phyloP scores from a whole-genome alignment of 2,797 vertebrate species.

The Chloroceryle amazona region DNA sequence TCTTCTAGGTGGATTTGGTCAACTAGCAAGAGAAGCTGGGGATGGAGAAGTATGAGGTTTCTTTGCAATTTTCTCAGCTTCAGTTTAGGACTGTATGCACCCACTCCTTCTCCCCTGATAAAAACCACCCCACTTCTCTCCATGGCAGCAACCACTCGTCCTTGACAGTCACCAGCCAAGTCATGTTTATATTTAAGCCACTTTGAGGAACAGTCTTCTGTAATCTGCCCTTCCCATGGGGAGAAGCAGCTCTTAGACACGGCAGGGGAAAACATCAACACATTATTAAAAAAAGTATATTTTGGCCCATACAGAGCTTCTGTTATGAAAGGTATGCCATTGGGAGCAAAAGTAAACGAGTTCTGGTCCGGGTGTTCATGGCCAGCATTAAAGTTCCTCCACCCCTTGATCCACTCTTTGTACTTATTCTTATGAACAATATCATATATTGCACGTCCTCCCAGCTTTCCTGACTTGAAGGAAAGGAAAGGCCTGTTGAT shows the following conservation, averaged over 20 bases:
- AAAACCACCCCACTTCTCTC: constrained; percentile 91
- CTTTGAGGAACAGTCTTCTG: constrained; percentile 95
- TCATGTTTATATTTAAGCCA: constrained; percentile 96
- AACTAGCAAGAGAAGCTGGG: constrained; percentile 93
- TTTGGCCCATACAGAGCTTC: constrained; percentile 98
- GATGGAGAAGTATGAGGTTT: constrained; percentile 93
- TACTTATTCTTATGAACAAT: constrained; percentile 96
- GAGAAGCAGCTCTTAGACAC: constrained; percentile 90
- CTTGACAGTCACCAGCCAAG: constrained; percentile 89
- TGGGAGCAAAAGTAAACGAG: constrained; percentile 95
- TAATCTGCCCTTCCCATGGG: constrained; percentile 96
- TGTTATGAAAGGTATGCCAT: constrained; percentile 94
- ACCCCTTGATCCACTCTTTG: constrained; percentile 95
- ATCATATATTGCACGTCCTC: constrained; percentile 96
- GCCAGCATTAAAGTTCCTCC: constrained; percentile 97
- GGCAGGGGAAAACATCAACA: constrained; percentile 90
- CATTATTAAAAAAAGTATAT: constrained; percentile 95
- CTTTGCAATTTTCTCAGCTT: constrained; percentile 91
- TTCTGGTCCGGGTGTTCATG: constrained; percentile 98
- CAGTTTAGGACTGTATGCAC: constrained; percentile 90
- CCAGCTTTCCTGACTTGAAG: constrained; percentile 98
- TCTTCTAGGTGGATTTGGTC: constrained; percentile 91
- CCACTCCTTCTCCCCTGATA: constrained; percentile 91
- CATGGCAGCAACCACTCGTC: constrained; percentile 87
- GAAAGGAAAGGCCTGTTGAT: constrained; percentile 93